phyloP scores from a whole-genome alignment of 2,888 invertebrate genomes.

The Corbicula japonica region DNA sequence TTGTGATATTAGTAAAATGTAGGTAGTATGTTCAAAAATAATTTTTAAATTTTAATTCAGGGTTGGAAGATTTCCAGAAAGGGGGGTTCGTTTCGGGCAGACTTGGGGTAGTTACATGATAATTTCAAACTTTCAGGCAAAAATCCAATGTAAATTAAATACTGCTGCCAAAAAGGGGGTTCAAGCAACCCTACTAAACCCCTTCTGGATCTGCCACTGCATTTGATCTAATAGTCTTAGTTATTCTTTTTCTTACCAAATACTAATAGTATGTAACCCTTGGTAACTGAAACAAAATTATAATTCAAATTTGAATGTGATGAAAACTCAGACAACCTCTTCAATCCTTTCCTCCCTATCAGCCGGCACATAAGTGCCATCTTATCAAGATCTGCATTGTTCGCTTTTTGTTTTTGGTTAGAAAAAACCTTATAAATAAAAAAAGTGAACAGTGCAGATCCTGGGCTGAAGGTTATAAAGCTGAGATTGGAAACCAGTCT shows the following conservation, averaged over 20 bases:
- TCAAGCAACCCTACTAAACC: background rate
- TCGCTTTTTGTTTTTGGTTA: too few relatives aligned
- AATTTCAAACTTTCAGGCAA: background rate
- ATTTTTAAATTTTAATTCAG: too few relatives aligned
- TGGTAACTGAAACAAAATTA: slow-evolving; percentile 49
- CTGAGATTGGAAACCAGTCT: too few relatives aligned
- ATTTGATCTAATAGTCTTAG: background rate
- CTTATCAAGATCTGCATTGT: too few relatives aligned
- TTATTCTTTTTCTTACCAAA: slow-evolving; percentile 28
- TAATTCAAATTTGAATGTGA: background rate
- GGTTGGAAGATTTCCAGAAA: too few relatives aligned
- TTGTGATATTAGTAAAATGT: too few relatives aligned
- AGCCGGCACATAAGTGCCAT: too few relatives aligned
- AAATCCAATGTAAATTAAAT: background rate
- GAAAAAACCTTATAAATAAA: background rate
- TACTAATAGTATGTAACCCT: slow-evolving; percentile 36
- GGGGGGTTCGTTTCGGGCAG: too few relatives aligned
- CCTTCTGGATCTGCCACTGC: slow-evolving; percentile 11
- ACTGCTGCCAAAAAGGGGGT: background rate
- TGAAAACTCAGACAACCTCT: background rate
- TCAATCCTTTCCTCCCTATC: background rate
- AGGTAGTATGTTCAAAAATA: too few relatives aligned
- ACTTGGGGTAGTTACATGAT: background rate
- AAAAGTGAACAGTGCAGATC: background rate
- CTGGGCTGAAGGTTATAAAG: background rate